Conservation (phyloP, 2,113 vertebrate species). For the Stegastes partitus region DNA sequence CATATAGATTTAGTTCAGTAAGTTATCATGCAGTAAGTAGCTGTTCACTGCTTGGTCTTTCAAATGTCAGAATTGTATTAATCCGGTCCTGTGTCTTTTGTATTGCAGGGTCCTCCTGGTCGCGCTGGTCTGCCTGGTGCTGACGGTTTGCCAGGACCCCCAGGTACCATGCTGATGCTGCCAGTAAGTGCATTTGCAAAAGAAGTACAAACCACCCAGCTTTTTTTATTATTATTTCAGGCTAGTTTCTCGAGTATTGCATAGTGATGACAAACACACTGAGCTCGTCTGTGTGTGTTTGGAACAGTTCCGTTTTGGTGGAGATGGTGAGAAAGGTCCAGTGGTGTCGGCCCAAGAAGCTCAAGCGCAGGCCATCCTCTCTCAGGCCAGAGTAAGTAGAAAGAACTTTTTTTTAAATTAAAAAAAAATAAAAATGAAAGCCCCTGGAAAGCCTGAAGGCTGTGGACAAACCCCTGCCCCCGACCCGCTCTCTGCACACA, state of each 20-base stretch:
- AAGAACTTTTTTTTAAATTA: slow-evolving; percentile 9
- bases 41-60: too few species aligned
- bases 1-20: too few species aligned
- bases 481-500: slow-evolving; percentile 32
- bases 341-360: slow-evolving; percentile 95
- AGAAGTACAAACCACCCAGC: not conserved
- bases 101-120: slow-evolving; percentile 90
- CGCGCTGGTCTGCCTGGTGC: slow-evolving; percentile 95
- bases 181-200: slow-evolving; percentile 86
- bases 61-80: not conserved
- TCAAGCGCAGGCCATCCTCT: slow-evolving; percentile 97
- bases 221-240: too few species aligned
- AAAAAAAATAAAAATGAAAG: not conserved
- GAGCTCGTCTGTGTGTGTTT: slow-evolving; percentile 9
- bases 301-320: slow-evolving; percentile 94
- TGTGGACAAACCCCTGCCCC: slow-evolving; percentile 11
- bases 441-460: slow-evolving; percentile 13
- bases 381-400: slow-evolving; percentile 95
- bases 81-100: slow-evolving; percentile 1
- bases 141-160: slow-evolving; percentile 94
- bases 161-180: slow-evolving; percentile 97
- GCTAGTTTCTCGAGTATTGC: not conserved
- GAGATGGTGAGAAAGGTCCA: slow-evolving; percentile 95
- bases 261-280: slow-evolving; percentile 2
- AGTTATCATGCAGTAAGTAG: too few species aligned